Evolutionary conservation across 2,888 invertebrate genomes (phyloP), one percentile per base, ranked within the genome.

Genomic region (Eugnorisma glareosa): DNA sequence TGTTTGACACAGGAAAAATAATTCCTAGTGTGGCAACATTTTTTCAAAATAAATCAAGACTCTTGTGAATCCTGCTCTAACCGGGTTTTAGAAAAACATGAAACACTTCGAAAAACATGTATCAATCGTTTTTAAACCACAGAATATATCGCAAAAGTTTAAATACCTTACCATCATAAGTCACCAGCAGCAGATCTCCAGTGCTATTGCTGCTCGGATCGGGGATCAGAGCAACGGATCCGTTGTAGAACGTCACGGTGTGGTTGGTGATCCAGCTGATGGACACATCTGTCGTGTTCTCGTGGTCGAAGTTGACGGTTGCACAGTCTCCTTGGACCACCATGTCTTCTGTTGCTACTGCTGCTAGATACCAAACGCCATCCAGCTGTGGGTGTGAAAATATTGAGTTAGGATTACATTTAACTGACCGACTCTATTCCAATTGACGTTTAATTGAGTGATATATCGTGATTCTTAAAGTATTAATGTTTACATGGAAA

Each of bases 211-310:
- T 93, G 21, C 91, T 91, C 0, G 94, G 93, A 67, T 94, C 94
- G 2, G 93, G 93, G 0, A 92, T 93, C 7, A 96, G 87, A 4
- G 94, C 91, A 0, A 96, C 94, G 0, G 96, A 95, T 0, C 96
- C 96, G 43, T 96, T 96, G 87, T 95, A 95, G 82, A 92, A 95
- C 10, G 91, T 92, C 2, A 93, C 93, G 0, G 95, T 94, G 72
- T 94, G 93, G 76, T 96, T 96, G 4, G 92, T 91, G 43, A 95
- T 91, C 95, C 95, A 96, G 75, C 94, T 94, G 80, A 96, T 94
- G 13, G 95, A 95, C 0, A 96, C 92, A 24, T 95, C 95, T 0
- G 96, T 94, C 0, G 95, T 95, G 83, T 96, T 93, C 84, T 95
- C 95, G 51, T 96, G 96, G 72, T 94, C 95, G 82, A 96, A 96